A percentile compares a stretch with the other conserved stretches of the same genome.
These are phyloP conservation scores for Serrognathus titanus DNA, from an alignment of 2,888 invertebrate genomes.

Conservation along the genomic window DNA sequence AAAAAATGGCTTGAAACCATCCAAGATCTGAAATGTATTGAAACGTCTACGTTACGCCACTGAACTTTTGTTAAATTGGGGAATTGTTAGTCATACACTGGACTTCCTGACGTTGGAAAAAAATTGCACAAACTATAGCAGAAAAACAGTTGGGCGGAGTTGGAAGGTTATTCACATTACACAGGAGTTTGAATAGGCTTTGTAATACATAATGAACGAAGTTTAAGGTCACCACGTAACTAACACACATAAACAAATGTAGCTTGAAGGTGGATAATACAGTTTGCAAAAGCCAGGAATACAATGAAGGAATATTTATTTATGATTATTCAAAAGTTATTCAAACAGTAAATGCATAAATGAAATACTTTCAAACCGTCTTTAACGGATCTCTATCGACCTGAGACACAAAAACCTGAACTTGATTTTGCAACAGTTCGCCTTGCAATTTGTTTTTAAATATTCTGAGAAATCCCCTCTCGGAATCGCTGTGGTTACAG, in stretches of 20 bases:
- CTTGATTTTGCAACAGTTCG: conserved; percentile 44
- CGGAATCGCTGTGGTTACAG: conserved; percentile 92
- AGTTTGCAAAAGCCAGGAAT: too few relatives aligned
- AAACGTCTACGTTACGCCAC: too few relatives aligned
- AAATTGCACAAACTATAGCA: too few relatives aligned
- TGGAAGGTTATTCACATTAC: not conserved
- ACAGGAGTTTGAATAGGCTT: not conserved
- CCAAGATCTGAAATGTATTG: too few relatives aligned
- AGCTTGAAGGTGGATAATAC: too few relatives aligned
- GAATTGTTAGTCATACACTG: too few relatives aligned
- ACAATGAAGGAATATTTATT: not conserved
- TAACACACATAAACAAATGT: too few relatives aligned
- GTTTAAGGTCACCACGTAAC: not conserved
- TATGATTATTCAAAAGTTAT: not conserved
- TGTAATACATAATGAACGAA: not conserved
- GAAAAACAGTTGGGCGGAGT: too few relatives aligned
- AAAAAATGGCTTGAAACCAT: too few relatives aligned
- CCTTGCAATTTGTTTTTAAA: conserved; percentile 51
- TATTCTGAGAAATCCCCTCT: conserved; percentile 75
- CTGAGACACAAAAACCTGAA: conserved; percentile 66
- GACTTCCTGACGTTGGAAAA: too few relatives aligned
- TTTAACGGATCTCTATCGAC: conserved; percentile 74
- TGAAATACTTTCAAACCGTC: conserved; percentile 54
- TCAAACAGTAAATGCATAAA: not conserved
- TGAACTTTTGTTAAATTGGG: too few relatives aligned